Percentiles rank a stretch among this genome's conserved stretches.
These are phyloP conservation scores for Drosophila pseudotalamancana DNA, from an alignment of 2,888 invertebrate genomes.

Conservation along the genomic window DNA sequence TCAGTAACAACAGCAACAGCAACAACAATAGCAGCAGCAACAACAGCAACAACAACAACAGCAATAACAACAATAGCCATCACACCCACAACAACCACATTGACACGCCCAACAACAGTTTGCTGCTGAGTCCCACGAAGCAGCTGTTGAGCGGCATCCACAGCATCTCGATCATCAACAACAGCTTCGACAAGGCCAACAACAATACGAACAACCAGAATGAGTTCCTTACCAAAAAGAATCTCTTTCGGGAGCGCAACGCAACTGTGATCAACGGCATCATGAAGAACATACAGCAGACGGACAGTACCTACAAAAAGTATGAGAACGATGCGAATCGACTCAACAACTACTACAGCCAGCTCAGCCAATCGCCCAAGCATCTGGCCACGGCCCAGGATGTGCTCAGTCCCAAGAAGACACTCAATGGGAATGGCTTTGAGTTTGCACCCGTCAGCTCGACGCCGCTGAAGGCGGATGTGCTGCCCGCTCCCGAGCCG, in stretches of 20 bases:
- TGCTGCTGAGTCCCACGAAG: slow-evolving; percentile 78
- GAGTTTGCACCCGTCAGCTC: slow-evolving; percentile 49
- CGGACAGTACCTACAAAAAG: slow-evolving; percentile 80
- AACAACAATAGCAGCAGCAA: slow-evolving; percentile 18
- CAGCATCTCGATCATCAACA: slow-evolving; percentile 80
- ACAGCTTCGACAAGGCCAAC: slow-evolving; percentile 76
- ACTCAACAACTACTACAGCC: slow-evolving; percentile 82
- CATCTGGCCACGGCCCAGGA: slow-evolving; percentile 59
- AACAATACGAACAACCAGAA: slow-evolving; percentile 63
- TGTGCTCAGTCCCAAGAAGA: slow-evolving; percentile 76
- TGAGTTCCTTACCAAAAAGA: slow-evolving; percentile 83
- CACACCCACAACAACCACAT: slow-evolving; percentile 58
- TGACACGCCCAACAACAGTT: slow-evolving; percentile 69
- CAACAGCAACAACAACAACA: slow-evolving; percentile 42
- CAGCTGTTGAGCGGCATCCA: slow-evolving; percentile 76
- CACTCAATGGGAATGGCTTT: slow-evolving; percentile 72
- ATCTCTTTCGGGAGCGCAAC: slow-evolving; percentile 82
- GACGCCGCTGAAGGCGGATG: slow-evolving; percentile 56
- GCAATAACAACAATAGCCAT: slow-evolving; percentile 48
- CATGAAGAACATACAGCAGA: slow-evolving; percentile 81
- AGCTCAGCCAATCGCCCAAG: slow-evolving; percentile 82
- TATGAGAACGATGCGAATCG: slow-evolving; percentile 84
- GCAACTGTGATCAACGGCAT: slow-evolving; percentile 83
- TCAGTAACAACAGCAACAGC: too few relatives aligned
- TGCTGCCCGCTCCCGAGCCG: slow-evolving; percentile 48